Percentiles rank a stretch among this genome's conserved stretches.
These are phyloP conservation scores for Muscicapa striata DNA, from an alignment of 2,797 vertebrate genomes.

Conservation along the genomic window DNA sequence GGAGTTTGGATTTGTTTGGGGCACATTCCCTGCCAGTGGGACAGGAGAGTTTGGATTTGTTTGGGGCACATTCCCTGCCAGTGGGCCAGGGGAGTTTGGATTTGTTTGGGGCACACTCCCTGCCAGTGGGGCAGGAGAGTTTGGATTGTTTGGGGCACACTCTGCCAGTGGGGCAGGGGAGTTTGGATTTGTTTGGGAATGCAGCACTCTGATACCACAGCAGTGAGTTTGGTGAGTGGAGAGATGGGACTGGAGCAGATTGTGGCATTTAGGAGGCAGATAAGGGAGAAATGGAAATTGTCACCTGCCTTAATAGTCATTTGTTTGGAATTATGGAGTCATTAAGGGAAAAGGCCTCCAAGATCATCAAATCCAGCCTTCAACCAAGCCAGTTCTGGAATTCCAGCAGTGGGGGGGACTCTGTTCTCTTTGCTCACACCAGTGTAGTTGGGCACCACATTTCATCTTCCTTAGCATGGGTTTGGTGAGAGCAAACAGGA, in stretches of 20 bases:
- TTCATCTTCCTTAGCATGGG: rapidly evolving
- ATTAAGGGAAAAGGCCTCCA: not conserved
- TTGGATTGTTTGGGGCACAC: too few relatives aligned
- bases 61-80: not conserved
- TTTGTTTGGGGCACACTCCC: too few relatives aligned
- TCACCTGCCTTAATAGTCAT: rapidly evolving
- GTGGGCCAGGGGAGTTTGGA: too few relatives aligned
- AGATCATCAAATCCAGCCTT: not conserved
- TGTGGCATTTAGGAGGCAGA: not conserved
- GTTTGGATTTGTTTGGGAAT: not conserved
- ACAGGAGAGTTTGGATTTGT: not conserved
- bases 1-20: too few relatives aligned
- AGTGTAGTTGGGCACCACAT: rapidly evolving
- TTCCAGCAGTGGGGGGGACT: not conserved
- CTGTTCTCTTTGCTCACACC: not conserved
- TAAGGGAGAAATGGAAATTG: not conserved
- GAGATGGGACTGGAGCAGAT: too few relatives aligned
- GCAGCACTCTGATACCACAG: rapidly evolving
- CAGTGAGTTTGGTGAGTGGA: rapidly evolving
- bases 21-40: rapidly evolving
- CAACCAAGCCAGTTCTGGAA: rapidly evolving
- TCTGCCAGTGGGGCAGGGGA: rapidly evolving
- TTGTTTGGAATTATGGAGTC: not conserved
- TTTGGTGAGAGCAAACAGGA: not conserved
- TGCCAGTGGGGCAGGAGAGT: too few relatives aligned